phyloP scores from a whole-genome alignment of 2,797 vertebrate genomes.

The Helicolenus hilgendorfi region DNA sequence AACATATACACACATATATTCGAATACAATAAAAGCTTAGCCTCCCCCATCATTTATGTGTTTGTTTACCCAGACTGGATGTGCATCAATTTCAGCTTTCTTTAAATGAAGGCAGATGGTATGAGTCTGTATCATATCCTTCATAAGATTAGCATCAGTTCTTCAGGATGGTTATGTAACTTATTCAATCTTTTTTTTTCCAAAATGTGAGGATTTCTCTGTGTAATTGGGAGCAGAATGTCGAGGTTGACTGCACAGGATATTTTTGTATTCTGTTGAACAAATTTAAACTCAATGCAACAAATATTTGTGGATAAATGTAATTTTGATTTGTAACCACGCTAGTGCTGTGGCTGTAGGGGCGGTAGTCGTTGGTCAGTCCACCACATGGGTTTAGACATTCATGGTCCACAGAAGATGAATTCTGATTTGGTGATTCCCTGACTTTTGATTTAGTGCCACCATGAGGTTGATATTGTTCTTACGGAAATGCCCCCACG shows the following conservation, averaged over 20 bases:
- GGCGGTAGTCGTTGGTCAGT: neutral
- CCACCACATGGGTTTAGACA: neutral
- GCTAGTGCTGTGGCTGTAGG: neutral
- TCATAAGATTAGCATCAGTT: slow-evolving; percentile 27
- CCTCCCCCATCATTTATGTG: neutral
- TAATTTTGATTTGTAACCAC: neutral
- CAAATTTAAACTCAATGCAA: neutral
- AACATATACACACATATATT: neutral
- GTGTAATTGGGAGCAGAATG: slow-evolving; percentile 22
- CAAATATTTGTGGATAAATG: neutral
- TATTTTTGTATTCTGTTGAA: neutral
- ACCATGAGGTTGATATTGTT: neutral
- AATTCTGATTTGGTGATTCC: neutral
- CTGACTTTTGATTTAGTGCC: neutral
- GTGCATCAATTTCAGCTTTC: slow-evolving; percentile 27
- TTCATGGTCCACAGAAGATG: neutral
- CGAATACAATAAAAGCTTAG: neutral
- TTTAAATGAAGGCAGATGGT: slow-evolving; percentile 10
- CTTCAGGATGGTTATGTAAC: slow-evolving; percentile 26
- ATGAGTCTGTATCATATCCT: slow-evolving; percentile 11
- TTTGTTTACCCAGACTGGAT: neutral
- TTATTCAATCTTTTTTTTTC: neutral
- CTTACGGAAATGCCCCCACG: neutral
- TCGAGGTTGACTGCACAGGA: neutral
- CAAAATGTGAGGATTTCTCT: slow-evolving; percentile 24